Base-by-base conservation (phyloP, 2,113 vertebrate genomes). In the Gobius niger region DNA sequence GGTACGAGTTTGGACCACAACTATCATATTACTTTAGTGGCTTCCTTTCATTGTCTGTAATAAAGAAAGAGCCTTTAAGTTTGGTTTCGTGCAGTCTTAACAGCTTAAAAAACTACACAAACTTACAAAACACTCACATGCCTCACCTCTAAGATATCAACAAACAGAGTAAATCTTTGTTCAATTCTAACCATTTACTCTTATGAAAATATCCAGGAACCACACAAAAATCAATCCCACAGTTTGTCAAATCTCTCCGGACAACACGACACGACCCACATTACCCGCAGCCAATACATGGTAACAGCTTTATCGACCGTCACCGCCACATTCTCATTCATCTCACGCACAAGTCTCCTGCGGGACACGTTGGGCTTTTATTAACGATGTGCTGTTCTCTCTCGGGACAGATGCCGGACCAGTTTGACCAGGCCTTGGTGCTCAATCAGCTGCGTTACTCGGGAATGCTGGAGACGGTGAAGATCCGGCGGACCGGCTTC, bases 381-480 rank as follows among this genome's bases (percentile, higher is more conserved):
- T 63, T 18, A 47, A 59, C 51, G 18, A 15, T 16, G 10, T 61
- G 12, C 44, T 19, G 6, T 13, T 49, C 10, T 46, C 65, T 47
- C 60, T 6, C 8, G 41, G 41, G 1, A 3, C 49, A 98, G 97
- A 95, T 96, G 95, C 96, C 98, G 18, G 95, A 96, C 80, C 95
- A 94, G 70, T 99, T 99, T 85, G 97, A 99, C 89, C 95, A 96
- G 91, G 92, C 94, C 0, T 89, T 99, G 63, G 98, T 99, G 73
- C 93, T 99, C 59, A 99, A 98, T 91, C 98, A 99, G 93, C 93
- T 99, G 87, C 90, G 94, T 15, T 99, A 99, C 80, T 99, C 98
- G 0, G 98, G 98, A 66, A 99, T 99, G 96, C 46, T 99, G 89
- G 97, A 99, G 87, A 99, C 97, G 0, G 97, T 99, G 41, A 92